Evolutionary conservation across 2,113 vertebrate genomes (phyloP).

Genomic region (Zapus hudsonius): DNA sequence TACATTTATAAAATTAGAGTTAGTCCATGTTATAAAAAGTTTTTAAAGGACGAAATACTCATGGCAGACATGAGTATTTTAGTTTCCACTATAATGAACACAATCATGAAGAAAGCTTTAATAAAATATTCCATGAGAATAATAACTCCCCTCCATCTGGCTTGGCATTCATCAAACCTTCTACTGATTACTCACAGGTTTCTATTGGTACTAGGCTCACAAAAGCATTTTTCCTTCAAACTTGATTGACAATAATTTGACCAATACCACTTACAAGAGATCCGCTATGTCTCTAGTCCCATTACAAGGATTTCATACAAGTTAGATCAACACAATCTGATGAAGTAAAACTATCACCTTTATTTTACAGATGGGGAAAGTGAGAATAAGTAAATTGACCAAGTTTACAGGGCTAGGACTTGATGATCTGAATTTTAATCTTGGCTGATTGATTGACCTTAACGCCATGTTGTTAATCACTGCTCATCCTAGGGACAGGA

Average conservation of each 20-base stretch:
- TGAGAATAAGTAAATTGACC: background rate
- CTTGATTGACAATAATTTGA: background rate
- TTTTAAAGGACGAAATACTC: background rate
- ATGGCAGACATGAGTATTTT: background rate
- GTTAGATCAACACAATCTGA: background rate
- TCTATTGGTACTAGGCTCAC: background rate
- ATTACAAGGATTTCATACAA: background rate
- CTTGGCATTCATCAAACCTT: background rate
- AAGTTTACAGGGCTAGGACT: background rate
- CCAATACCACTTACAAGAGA: background rate
- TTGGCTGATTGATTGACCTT: background rate
- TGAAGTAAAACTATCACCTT: background rate
- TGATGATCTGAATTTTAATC: background rate
- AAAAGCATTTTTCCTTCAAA: background rate
- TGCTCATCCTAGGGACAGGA: background rate
- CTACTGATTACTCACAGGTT: background rate
- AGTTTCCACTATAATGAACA: background rate
- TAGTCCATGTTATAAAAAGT: background rate
- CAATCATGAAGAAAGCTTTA: background rate
- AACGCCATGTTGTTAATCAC: background rate
- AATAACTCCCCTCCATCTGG: background rate
- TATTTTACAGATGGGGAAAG: background rate
- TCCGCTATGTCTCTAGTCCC: background rate
- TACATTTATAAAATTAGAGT: slow-evolving; percentile 30
- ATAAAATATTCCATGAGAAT: slow-evolving; percentile 12